phyloP scores from a whole-genome alignment of 2,888 invertebrate genomes.

The Oligia latruncula region DNA sequence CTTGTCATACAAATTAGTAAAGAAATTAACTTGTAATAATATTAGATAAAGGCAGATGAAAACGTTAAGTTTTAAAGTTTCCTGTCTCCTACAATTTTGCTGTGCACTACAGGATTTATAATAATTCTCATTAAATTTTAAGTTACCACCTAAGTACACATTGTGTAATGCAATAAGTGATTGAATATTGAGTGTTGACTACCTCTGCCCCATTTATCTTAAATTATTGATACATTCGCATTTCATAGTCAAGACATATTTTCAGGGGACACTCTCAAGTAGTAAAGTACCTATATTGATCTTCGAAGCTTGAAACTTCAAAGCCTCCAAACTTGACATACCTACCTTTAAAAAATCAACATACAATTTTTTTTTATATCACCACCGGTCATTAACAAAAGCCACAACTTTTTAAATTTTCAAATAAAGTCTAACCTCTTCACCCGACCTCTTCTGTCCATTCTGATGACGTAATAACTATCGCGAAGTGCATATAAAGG shows the following conservation, averaged over 20 bases:
- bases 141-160: not conserved
- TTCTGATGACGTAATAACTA: slow-evolving; percentile 36
- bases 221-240: not conserved
- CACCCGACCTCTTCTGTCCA: not conserved
- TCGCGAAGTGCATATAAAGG: slow-evolving; percentile 34
- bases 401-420: not conserved
- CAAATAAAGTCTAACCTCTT: slow-evolving; percentile 6
- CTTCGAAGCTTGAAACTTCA: not conserved
- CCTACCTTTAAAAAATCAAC: not conserved
- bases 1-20: not conserved
- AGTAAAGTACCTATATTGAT: too few relatives aligned
- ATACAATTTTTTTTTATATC: too few relatives aligned
- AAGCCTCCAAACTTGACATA: not conserved
- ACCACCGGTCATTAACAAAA: not conserved
- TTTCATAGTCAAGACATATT: not conserved
- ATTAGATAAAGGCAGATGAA: not conserved
- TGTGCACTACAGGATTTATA: not conserved
- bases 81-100: not conserved
- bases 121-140: not conserved
- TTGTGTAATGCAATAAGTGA: not conserved
- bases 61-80: not conserved
- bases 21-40: not conserved
- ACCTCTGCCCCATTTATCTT: not conserved
- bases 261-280: not conserved
- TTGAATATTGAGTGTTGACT: not conserved